Evolutionary conservation across 2,113 vertebrate genomes (phyloP).

Genomic region (Macaca nemestrina): DNA sequence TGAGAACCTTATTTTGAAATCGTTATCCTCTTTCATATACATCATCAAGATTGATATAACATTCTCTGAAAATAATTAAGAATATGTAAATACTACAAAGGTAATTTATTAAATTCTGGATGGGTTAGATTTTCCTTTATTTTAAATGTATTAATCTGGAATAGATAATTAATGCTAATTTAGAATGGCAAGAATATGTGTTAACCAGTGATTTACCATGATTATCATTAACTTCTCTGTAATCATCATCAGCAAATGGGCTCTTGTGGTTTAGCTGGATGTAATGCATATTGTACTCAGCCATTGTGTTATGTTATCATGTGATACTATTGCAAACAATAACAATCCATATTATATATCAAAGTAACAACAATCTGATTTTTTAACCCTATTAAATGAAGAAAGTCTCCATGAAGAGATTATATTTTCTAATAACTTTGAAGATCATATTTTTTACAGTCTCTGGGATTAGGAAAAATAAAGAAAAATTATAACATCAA

Average conservation of each 20-base stretch:
- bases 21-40: background rate
- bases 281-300: background rate
- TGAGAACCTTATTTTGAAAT: background rate
- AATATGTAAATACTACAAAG: background rate
- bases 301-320: background rate
- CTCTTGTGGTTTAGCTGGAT: background rate
- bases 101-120: background rate
- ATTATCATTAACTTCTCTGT: background rate
- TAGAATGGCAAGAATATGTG: background rate
- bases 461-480: background rate
- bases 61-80: background rate
- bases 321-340: background rate
- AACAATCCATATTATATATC: background rate
- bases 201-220: background rate
- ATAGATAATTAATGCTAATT: background rate
- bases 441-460: background rate
- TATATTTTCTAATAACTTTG: background rate
- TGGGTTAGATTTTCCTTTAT: background rate
- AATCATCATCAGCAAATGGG: background rate
- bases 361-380: background rate
- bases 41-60: background rate
- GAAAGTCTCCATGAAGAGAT: background rate
- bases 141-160: background rate
- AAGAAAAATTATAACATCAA: background rate
- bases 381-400: background rate